phyloP scores from a whole-genome alignment of 2,888 invertebrate species.

The Drosophila leonis region DNA sequence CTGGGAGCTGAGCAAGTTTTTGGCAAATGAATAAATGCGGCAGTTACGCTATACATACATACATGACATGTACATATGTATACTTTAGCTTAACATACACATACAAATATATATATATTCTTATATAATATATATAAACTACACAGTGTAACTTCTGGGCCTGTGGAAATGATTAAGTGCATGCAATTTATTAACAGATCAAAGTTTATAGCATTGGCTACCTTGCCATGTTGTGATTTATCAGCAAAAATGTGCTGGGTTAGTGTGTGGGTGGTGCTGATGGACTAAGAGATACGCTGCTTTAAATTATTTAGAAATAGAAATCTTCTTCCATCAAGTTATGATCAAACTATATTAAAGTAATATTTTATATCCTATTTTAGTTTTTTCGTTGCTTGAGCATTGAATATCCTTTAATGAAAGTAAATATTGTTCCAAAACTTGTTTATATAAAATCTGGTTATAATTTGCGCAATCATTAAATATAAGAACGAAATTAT shows the following conservation, averaged over 20 bases:
- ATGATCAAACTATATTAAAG: background rate
- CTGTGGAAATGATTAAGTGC: constrained; percentile 65
- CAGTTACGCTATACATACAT: constrained; percentile 28
- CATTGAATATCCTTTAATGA: background rate
- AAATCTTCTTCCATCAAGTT: background rate
- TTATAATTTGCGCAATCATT: no score
- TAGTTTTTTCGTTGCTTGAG: background rate
- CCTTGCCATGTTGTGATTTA: constrained; percentile 41
- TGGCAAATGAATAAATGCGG: constrained; percentile 51
- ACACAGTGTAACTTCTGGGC: constrained; percentile 29
- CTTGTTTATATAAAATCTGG: no score
- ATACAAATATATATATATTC: constrained; percentile 7
- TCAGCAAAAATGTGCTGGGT: constrained; percentile 11
- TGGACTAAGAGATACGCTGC: constrained; percentile 8
- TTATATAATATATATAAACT: constrained; percentile 1
- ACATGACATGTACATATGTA: constrained; percentile 27
- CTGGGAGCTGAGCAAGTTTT: constrained; percentile 28
- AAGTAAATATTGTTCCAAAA: background rate
- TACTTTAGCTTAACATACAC: background rate
- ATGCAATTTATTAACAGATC: constrained; percentile 72
- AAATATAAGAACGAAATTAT: background rate
- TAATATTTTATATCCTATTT: background rate
- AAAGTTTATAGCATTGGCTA: constrained; percentile 59
- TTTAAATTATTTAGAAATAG: background rate
- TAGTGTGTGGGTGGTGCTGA: background rate